Percentiles rank a stretch among this genome's conserved stretches.
Conservation (phyloP, 2,113 vertebrate genomes). For the Zingel zingel region DNA sequence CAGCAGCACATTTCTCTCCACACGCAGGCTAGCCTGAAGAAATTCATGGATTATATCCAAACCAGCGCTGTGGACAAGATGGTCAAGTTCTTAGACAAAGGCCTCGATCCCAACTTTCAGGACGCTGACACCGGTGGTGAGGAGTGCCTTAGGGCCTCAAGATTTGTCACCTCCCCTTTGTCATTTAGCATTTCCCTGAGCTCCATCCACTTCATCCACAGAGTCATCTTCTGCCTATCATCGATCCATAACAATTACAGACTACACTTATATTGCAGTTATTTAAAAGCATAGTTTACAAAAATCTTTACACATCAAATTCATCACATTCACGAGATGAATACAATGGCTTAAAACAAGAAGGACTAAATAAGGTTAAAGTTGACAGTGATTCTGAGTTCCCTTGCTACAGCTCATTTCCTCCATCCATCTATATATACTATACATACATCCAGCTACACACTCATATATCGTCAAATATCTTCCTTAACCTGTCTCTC, state of each 20-base stretch:
- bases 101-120: constrained; percentile 94
- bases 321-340: not conserved
- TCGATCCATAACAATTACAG: not conserved
- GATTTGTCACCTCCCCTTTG: too few species aligned
- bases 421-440: not conserved
- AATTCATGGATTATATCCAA: constrained; percentile 93
- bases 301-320: not conserved
- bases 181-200: not conserved
- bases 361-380: not conserved
- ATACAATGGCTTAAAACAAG: constrained; percentile 8
- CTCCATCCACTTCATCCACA: not conserved
- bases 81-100: constrained; percentile 91
- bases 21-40: constrained; percentile 91
- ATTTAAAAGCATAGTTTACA: not conserved
- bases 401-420: not conserved
- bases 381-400: not conserved
- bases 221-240: not conserved
- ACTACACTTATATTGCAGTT: not conserved
- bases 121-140: constrained; percentile 92
- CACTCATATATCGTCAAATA: not conserved
- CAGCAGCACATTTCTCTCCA: constrained; percentile 7
- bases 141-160: not conserved
- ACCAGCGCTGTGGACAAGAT: constrained; percentile 91
- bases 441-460: not conserved
- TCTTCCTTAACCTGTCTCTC: not conserved